Evolutionary conservation across 2,888 invertebrate species (phyloP).

Genomic region (Napeogenes inachia): DNA sequence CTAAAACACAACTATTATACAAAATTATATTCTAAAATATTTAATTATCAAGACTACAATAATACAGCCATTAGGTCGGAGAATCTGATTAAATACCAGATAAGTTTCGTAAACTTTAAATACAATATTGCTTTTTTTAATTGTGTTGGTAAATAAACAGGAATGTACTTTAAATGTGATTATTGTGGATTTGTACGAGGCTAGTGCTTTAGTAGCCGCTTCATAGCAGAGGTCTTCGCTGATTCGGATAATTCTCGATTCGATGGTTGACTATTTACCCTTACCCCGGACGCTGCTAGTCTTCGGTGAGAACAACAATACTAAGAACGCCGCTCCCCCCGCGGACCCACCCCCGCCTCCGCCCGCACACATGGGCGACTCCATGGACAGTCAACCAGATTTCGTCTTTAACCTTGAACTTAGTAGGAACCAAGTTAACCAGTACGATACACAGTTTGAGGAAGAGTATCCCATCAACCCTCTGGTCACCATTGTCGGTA

Average conservation of each 20-base stretch:
- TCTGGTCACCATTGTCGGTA: conserved; percentile 67
- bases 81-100: not conserved
- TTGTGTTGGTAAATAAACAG: not conserved
- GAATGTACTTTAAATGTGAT: conserved; percentile 2
- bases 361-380: conserved; percentile 54
- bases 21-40: too few relatives aligned
- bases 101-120: not conserved
- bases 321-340: conserved; percentile 61
- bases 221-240: conserved; percentile 7
- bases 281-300: conserved; percentile 61
- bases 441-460: conserved; percentile 84
- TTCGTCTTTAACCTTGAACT: conserved; percentile 84
- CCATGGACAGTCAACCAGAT: conserved; percentile 64
- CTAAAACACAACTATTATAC: too few relatives aligned
- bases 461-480: conserved; percentile 36
- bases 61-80: not conserved
- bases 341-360: conserved; percentile 75
- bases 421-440: conserved; percentile 82
- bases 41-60: too few relatives aligned
- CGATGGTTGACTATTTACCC: conserved; percentile 36
- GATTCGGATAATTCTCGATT: conserved; percentile 2
- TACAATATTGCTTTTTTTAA: not conserved
- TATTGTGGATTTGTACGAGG: not conserved
- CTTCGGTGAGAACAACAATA: conserved; percentile 59
- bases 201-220: conserved; percentile 6